Percentiles rank a stretch among this genome's conserved stretches.
These are phyloP conservation scores for Parapristionchus giblindavisi DNA, from an alignment of 2,888 invertebrate species.

Conservation along the genomic window DNA sequence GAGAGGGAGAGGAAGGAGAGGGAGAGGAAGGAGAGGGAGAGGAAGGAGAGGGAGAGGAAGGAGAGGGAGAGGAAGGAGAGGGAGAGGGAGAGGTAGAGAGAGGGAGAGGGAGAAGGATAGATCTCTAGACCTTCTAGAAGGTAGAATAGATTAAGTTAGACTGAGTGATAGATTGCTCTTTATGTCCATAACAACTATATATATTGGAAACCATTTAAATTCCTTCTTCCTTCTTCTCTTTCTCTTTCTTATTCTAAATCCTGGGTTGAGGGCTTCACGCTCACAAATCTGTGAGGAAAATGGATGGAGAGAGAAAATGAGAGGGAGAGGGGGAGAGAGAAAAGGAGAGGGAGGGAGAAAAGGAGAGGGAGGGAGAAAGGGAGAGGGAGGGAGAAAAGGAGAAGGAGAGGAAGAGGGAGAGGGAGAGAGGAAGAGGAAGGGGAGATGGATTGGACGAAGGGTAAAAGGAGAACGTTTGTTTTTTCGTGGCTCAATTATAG, in stretches of 20 bases:
- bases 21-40: not conserved
- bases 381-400: not conserved
- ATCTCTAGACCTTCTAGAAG: not conserved
- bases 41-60: not conserved
- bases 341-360: not conserved
- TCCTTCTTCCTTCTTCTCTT: no score
- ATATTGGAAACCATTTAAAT: no score
- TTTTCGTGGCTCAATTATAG: not conserved
- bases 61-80: not conserved
- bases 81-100: not conserved
- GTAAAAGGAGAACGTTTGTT: not conserved
- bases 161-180: not conserved
- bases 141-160: not conserved
- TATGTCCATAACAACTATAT: not conserved
- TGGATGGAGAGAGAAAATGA: conserved; percentile 5
- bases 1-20: not conserved
- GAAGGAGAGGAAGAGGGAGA: conserved; percentile 2
- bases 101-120: not conserved
- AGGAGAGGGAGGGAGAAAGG: not conserved
- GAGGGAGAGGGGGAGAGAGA: not conserved
- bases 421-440: not conserved
- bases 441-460: not conserved
- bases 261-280: no score
- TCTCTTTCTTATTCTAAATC: no score
- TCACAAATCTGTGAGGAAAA: no score